phyloP scores from a whole-genome alignment of 1,140 invertebrate species.

The Caerostris darwini region DNA sequence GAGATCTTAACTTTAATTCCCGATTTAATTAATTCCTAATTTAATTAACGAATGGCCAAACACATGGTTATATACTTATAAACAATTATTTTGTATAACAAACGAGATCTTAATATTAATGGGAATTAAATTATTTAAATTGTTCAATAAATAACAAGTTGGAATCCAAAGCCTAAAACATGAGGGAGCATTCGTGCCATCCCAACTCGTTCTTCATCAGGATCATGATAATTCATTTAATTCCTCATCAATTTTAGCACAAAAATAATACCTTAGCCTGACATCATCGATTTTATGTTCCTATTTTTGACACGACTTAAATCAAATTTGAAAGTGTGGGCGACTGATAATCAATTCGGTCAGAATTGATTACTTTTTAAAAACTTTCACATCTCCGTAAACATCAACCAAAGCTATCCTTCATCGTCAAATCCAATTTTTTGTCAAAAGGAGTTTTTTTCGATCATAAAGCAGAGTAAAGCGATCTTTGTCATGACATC shows the following conservation, averaged over 20 bases:
- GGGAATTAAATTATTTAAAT: too few relatives aligned
- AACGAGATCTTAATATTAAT: too few relatives aligned
- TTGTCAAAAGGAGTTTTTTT: not conserved
- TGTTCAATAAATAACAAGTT: too few relatives aligned
- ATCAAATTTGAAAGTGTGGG: not conserved
- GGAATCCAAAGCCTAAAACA: too few relatives aligned
- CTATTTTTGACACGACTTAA: not conserved
- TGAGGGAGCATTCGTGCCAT: too few relatives aligned
- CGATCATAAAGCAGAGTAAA: not conserved
- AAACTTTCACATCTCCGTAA: slow-evolving; percentile 40
- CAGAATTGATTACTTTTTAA: slow-evolving; percentile 57
- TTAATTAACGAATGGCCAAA: too few relatives aligned
- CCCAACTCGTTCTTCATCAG: too few relatives aligned
- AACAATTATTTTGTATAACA: too few relatives aligned
- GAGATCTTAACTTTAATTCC: too few relatives aligned
- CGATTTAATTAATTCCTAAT: too few relatives aligned
- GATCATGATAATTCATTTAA: too few relatives aligned
- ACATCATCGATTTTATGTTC: not conserved
- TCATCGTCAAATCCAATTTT: slow-evolving; percentile 28
- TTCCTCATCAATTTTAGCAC: not conserved
- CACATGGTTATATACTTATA: too few relatives aligned
- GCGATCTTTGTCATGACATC: slow-evolving; percentile 2
- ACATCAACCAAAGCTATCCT: slow-evolving; percentile 23
- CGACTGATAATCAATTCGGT: slow-evolving; percentile 47
- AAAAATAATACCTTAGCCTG: not conserved